phyloP scores from a whole-genome alignment of 1,140 invertebrate genomes.

The Dryas iulia region DNA sequence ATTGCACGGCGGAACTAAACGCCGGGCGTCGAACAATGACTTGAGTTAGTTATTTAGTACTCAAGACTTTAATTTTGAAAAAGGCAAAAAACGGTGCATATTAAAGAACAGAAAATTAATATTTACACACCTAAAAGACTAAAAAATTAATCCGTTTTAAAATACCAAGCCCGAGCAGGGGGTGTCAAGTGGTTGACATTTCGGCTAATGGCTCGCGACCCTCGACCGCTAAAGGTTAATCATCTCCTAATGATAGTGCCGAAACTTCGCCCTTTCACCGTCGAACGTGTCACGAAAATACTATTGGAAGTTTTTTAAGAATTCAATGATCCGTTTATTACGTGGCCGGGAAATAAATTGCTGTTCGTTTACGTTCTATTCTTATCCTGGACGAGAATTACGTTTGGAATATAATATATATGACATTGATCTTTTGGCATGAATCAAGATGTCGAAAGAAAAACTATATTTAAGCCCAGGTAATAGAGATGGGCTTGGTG shows the following conservation, averaged over 20 bases:
- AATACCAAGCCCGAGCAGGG: conserved; percentile 15
- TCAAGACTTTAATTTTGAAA: too few relatives aligned
- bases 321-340: conserved; percentile 14
- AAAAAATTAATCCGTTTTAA: conserved; percentile 20
- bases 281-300: conserved; percentile 34
- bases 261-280: conserved; percentile 46
- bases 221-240: conserved; percentile 66
- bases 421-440: neutral
- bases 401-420: neutral
- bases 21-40: neutral
- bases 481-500: too few relatives aligned
- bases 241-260: conserved; percentile 61
- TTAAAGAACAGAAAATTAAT: neutral
- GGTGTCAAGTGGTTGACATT: conserved; percentile 66
- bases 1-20: too few relatives aligned
- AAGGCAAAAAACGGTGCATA: neutral
- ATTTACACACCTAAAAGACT: neutral
- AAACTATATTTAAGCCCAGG: too few relatives aligned
- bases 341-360: neutral
- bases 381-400: neutral
- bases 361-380: neutral
- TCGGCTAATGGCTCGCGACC: conserved; percentile 53
- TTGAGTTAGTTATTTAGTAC: neutral
- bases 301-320: conserved; percentile 21
- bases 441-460: too few relatives aligned